These are phyloP conservation scores for Eustalomyia histrio DNA, from an alignment of 2,888 invertebrate genomes.

Conservation along the genomic window DNA sequence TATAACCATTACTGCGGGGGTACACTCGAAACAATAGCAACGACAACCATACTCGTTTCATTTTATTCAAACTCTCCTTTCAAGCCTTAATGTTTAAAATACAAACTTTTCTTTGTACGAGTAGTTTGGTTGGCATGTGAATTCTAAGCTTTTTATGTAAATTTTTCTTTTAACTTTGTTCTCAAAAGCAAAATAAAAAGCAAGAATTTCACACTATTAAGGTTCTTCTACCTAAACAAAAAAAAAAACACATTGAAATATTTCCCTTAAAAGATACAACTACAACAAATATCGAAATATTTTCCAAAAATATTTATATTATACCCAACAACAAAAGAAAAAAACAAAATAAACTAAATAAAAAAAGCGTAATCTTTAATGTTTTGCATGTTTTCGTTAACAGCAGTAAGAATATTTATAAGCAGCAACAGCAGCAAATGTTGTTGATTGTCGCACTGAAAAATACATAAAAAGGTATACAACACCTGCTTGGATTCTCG, in stretches of 20 bases:
- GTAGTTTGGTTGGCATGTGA: conserved; percentile 22
- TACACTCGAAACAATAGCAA: conserved; percentile 31
- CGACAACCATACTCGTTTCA: conserved; percentile 12
- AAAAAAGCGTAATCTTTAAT: conserved; percentile 75
- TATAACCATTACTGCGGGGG: conserved; percentile 58
- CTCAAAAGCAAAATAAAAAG: conserved; percentile 14
- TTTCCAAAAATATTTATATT: conserved; percentile 49
- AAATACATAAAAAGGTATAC: conserved; percentile 30
- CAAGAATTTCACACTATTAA: conserved; percentile 54
- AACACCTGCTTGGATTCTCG: conserved; percentile 76
- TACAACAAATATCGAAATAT: conserved; percentile 11
- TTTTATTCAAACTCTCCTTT: conserved; percentile 11
- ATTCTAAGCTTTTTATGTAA: conserved; percentile 76
- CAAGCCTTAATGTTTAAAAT: conserved; percentile 30
- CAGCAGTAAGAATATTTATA: conserved; percentile 36
- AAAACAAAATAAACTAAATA: conserved; percentile 8
- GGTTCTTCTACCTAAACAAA: conserved; percentile 10
- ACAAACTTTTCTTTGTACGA: conserved; percentile 31
- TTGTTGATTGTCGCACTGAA: conserved; percentile 63
- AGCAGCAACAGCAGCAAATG: conserved; percentile 68
- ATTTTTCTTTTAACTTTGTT: conserved; percentile 65
- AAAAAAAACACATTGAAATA: too few relatives aligned
- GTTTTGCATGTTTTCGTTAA: conserved; percentile 69
- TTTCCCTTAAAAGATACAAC: conserved; percentile 27
- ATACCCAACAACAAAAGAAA: conserved; percentile 20